Evolutionary conservation across 2,113 vertebrate species (phyloP).

Genomic region (Python bivittatus): DNA sequence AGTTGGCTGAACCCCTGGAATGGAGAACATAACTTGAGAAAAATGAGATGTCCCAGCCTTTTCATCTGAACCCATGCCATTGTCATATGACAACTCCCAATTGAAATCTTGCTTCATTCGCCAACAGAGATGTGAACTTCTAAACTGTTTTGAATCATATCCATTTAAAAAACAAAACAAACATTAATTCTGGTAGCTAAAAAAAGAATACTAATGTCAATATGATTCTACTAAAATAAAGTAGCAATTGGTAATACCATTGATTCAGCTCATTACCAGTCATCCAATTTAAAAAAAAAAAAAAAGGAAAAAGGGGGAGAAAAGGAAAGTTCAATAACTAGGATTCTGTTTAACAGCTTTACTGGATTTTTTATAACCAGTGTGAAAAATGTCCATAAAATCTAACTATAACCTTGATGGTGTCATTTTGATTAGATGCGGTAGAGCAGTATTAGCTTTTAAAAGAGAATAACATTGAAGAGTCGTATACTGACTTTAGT

Average conservation of each 20-base stretch:
- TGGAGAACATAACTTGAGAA: background rate
- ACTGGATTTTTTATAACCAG: conserved; percentile 21
- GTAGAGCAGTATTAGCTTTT: conserved; percentile 6
- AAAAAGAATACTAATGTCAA: conserved; percentile 4
- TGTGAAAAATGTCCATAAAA: conserved; percentile 30
- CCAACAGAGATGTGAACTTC: background rate
- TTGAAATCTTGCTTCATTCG: background rate
- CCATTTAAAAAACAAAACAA: background rate
- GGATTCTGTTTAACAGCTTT: background rate
- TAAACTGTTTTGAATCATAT: background rate
- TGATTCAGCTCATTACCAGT: background rate
- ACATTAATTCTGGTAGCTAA: background rate
- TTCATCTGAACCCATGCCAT: background rate
- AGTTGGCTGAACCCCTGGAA: background rate
- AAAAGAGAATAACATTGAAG: conserved; percentile 9
- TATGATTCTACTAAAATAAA: conserved; percentile 10
- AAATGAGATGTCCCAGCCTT: background rate
- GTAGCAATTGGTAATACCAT: background rate
- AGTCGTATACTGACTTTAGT: background rate
- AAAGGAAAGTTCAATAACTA: conserved; percentile 19
- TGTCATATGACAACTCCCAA: background rate
- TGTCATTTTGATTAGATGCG: conserved; percentile 15
- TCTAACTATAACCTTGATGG: conserved; percentile 31
- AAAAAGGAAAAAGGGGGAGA: background rate
- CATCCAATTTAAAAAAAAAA: background rate